These are phyloP conservation scores for Chironomus tentans DNA, from an alignment of 2,888 invertebrate genomes.

Conservation along the genomic window DNA sequence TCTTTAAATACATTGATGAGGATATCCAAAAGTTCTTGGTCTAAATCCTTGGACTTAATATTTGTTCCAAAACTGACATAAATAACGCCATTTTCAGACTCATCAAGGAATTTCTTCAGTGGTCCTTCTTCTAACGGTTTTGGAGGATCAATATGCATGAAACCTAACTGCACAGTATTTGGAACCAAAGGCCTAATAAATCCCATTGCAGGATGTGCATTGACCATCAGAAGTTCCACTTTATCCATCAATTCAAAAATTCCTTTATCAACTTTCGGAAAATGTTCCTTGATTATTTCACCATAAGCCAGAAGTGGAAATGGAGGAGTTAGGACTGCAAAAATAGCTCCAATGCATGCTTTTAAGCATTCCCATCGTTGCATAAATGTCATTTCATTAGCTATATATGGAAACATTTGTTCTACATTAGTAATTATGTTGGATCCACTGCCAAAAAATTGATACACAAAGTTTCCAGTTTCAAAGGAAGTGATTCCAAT, in stretches of 20 bases:
- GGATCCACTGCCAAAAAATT: constrained; percentile 32
- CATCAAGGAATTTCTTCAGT: constrained; percentile 20
- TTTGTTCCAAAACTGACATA: constrained; percentile 26
- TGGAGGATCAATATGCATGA: constrained; percentile 21
- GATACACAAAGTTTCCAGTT: constrained; percentile 32
- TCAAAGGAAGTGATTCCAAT: constrained; percentile 33
- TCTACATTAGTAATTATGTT: constrained; percentile 34
- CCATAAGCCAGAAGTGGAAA: background rate
- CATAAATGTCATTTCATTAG: constrained; percentile 39
- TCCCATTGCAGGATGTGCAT: constrained; percentile 11
- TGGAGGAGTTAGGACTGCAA: background rate
- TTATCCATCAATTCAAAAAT: background rate
- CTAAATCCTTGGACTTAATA: constrained; percentile 33
- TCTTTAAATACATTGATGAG: too few relatives aligned
- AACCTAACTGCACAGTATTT: constrained; percentile 17
- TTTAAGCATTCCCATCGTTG: constrained; percentile 31
- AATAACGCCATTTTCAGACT: constrained; percentile 20
- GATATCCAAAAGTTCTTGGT: constrained; percentile 30
- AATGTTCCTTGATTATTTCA: background rate
- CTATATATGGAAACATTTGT: constrained; percentile 32
- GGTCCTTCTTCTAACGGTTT: background rate
- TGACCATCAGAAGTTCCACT: constrained; percentile 2
- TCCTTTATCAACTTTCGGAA: background rate
- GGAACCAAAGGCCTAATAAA: constrained; percentile 5
- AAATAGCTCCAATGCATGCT: background rate